Evolutionary conservation across 2,888 invertebrate species (phyloP).

Genomic region (Amblyteles armatorius): DNA sequence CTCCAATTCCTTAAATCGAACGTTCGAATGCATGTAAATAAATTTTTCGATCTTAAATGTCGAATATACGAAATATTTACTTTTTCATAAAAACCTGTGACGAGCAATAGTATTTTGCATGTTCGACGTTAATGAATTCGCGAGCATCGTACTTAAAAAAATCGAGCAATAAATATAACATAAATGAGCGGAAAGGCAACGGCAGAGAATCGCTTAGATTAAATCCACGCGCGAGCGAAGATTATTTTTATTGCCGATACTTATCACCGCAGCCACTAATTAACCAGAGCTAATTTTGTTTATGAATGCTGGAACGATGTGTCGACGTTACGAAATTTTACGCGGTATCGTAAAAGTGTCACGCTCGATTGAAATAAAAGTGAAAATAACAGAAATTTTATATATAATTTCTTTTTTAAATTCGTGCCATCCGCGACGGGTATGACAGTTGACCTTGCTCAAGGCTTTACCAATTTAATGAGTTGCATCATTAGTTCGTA

Average conservation of each 20-base stretch:
- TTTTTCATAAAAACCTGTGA: neutral
- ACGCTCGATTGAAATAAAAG: neutral
- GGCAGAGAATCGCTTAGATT: slow-evolving; percentile 54
- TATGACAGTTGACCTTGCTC: slow-evolving; percentile 47
- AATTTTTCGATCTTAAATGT: neutral
- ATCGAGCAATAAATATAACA: neutral
- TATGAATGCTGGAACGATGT: slow-evolving; percentile 36
- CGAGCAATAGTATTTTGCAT: neutral
- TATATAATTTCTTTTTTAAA: slow-evolving; percentile 3
- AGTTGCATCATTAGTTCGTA: slow-evolving; percentile 52
- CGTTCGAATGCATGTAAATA: neutral
- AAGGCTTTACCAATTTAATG: slow-evolving; percentile 41
- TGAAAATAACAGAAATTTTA: slow-evolving; percentile 4
- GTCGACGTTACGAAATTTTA: slow-evolving; percentile 35
- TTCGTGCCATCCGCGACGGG: neutral
- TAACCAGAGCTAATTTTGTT: slow-evolving; percentile 21
- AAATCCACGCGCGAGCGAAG: slow-evolving; percentile 27
- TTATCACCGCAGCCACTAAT: slow-evolving; percentile 21
- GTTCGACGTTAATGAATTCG: neutral
- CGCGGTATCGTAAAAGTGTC: slow-evolving; percentile 11
- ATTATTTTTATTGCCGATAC: slow-evolving; percentile 27
- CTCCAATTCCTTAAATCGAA: neutral
- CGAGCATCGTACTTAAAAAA: neutral
- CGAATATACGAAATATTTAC: neutral
- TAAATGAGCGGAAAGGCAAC: slow-evolving; percentile 48